Evolutionary conservation across 2,113 vertebrate genomes (phyloP).

Genomic region (Cisticola juncidis): DNA sequence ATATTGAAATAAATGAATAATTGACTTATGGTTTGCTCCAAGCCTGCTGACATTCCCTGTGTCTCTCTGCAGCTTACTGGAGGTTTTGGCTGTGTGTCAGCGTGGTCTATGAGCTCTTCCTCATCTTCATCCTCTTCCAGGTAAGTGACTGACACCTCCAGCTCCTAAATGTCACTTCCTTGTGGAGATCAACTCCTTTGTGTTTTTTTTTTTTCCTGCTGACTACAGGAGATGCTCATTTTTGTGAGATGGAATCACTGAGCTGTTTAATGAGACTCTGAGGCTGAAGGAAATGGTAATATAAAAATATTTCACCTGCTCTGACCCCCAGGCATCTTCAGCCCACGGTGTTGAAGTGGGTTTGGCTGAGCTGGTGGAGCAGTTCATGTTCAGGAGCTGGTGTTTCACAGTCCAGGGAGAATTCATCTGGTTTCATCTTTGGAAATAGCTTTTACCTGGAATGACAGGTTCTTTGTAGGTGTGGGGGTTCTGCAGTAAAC

Average conservation of each 20-base stretch:
- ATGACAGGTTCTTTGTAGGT: background rate
- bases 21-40: background rate
- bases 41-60: background rate
- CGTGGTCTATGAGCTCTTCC: conserved; percentile 96
- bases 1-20: background rate
- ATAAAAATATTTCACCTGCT: background rate
- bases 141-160: conserved; percentile 65
- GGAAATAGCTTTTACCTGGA: background rate
- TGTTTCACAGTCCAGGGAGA: background rate
- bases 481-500: background rate
- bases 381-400: background rate
- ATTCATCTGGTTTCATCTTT: background rate
- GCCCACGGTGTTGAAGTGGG: accelerated
- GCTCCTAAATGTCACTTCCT: background rate
- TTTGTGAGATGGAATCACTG: background rate
- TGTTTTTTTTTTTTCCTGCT: background rate
- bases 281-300: background rate
- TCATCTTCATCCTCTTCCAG: conserved; percentile 99
- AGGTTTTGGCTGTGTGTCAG: conserved; percentile 97
- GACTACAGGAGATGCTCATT: background rate
- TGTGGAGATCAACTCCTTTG: background rate
- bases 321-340: background rate
- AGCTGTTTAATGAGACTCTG: background rate
- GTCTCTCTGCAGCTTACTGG: conserved; percentile 87
- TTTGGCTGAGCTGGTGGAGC: background rate